Evolutionary conservation across 2,797 vertebrate genomes (phyloP), one percentile per base, ranked within the genome.

Genomic region (Malurus leucopterus): DNA sequence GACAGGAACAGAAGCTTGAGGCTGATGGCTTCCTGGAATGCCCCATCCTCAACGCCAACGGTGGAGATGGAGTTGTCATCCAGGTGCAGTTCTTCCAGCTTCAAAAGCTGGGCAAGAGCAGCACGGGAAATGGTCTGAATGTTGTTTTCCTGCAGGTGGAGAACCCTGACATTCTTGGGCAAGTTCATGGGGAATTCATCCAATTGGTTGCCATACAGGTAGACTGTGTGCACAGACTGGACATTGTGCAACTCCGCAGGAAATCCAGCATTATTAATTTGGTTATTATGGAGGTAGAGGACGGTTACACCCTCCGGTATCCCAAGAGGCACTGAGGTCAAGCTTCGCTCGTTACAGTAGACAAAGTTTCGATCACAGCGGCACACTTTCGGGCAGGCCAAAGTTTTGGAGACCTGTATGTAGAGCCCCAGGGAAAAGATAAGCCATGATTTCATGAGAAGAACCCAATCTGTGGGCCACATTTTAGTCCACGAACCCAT

Each of bases 281-380:
- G 98, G 98, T 99, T 99, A 96, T 99, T 99, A 96, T 99, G 99
- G 97, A 99, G 98, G 98, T 99, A 99, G 95, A 99, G 98, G 75
- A 98, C 98, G 86, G 98, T 98, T 94, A 98, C 98, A 96, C 98
- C 99, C 98, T 99, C 98, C 24, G 98, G 98, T 85, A 99, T 98
- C 96, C 98, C 99, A 97, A 98, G 97, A 98, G 99, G 99, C 98
- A 99, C 98, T 97, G 99, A 99, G 96, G 98, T 99, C 98, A 99
- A 97, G 97, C 98, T 98, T 96, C 99, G 96, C 94, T 99, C 99
- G 2, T 99, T 99, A 97, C 99, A 99, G 97, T 99, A 99, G 96
- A 99, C 98, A 97, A 99, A 99, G 93, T 98, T 98, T 87, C 98
- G 97, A 94, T 99, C 99, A 58, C 99, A 99, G 88, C 98, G 99